A percentile compares a stretch with the other conserved stretches of the same genome.
phyloP scores from a whole-genome alignment of 2,888 invertebrate species.

The Clepsis dumicolana region DNA sequence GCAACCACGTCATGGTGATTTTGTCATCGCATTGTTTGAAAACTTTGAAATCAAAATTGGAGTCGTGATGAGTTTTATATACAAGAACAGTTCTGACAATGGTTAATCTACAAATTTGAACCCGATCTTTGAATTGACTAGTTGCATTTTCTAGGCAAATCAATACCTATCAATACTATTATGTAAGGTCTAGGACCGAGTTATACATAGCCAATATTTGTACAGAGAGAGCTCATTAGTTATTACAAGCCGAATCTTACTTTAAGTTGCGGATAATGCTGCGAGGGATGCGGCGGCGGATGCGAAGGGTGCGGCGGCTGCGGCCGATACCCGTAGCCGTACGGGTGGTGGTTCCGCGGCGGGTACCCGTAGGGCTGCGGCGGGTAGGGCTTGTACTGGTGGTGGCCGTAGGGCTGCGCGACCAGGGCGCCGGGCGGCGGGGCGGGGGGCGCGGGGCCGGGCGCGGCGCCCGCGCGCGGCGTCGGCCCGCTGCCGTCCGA shows the following conservation, averaged over 20 bases:
- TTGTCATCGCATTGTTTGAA: background rate
- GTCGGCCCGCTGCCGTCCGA: slow-evolving; percentile 83
- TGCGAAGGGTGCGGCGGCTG: slow-evolving; percentile 60
- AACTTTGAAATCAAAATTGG: background rate
- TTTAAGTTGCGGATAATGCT: slow-evolving; percentile 79
- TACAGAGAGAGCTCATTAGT: no score
- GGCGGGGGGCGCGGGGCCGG: slow-evolving; percentile 65
- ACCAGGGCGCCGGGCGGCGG: slow-evolving; percentile 77
- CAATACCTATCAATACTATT: background rate
- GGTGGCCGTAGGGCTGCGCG: slow-evolving; percentile 77
- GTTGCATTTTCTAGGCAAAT: background rate
- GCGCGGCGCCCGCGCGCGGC: slow-evolving; percentile 63
- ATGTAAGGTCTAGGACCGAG: slow-evolving; percentile 1
- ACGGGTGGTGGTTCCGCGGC: slow-evolving; percentile 82
- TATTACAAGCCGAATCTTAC: no score
- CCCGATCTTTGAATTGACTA: background rate
- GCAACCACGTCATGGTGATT: background rate
- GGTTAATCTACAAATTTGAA: background rate
- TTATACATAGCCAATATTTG: no score
- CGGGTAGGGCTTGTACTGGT: slow-evolving; percentile 72
- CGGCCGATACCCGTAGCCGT: slow-evolving; percentile 78
- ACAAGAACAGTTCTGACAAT: background rate
- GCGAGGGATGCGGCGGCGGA: slow-evolving; percentile 77
- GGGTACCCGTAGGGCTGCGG: slow-evolving; percentile 80
- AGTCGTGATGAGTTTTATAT: background rate